These are phyloP conservation scores for Dicrurus megarhynchus DNA, from an alignment of 2,113 vertebrate species.

Conservation along the genomic window DNA sequence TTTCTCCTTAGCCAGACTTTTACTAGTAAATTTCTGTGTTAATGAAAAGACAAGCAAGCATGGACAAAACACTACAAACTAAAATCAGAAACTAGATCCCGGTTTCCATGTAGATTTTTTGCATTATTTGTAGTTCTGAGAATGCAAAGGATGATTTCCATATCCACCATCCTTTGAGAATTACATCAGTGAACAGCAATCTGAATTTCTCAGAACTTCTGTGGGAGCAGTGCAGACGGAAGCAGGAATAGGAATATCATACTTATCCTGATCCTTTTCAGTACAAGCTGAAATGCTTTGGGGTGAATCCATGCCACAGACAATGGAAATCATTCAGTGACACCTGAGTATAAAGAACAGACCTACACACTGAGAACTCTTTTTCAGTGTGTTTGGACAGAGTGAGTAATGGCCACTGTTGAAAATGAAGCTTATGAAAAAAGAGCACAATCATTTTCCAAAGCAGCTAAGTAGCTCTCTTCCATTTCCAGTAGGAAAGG, in stretches of 20 bases:
- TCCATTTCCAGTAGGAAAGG: neutral
- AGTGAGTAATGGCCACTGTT: neutral
- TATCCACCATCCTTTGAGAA: neutral
- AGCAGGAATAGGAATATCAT: neutral
- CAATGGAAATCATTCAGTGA: neutral
- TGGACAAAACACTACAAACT: neutral
- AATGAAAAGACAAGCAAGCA: neutral
- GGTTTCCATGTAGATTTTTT: neutral
- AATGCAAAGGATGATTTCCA: neutral
- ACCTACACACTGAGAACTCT: neutral
- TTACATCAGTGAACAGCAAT: neutral
- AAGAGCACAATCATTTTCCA: neutral
- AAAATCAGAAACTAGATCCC: neutral
- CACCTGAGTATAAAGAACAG: neutral
- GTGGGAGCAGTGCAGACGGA: neutral
- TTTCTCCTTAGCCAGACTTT: neutral
- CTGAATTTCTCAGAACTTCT: neutral
- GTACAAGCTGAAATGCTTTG: neutral
- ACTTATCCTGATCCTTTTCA: neutral
- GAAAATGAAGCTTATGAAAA: neutral
- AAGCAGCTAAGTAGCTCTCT: neutral
- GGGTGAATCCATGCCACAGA: neutral
- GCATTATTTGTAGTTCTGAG: neutral
- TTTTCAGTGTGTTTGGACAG: neutral
- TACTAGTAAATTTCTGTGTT: neutral